Base-by-base conservation (phyloP, 2,888 invertebrate species). In the Lordiphosa andalusiaca region DNA sequence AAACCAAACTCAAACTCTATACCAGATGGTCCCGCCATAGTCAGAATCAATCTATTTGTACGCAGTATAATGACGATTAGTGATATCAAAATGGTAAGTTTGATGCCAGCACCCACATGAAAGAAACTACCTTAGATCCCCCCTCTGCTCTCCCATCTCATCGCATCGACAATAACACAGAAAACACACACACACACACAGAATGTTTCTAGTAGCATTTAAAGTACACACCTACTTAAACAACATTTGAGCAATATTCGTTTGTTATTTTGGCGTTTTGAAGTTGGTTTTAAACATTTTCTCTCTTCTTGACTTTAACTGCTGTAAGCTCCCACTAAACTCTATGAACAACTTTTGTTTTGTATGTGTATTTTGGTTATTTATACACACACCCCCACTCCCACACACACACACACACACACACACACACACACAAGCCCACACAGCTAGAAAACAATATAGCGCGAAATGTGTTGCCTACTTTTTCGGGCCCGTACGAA, bases 11-110 rank as follows among this genome's bases (percentile, higher is more conserved):
- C 44, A 89, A 89, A 91, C 77, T 77, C 71, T 77, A 77, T 71
- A 73, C 78, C 93, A 96, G 97, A 96, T 94, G 97, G 97, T 90
- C 97, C 98, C 90, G 97, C 98, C 90, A 93, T 96, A 92, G 98
- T 98, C 91, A 95, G 94, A 92, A 96, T 98, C 91, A 98, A 98
- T 95, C 95, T 97, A 92, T 97, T 97, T 94, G 96, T 98, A 91
- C 93, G 98, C 93, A 97, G 95, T 94, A 96, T 98, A 90, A 96
- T 96, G 90, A 97, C 97, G 90, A 98, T 98, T 92, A 98, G 97
- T 94, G 98, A 98, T 93, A 97, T 96, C 91, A 97, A 97, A 93
- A 98, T 98, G 98, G 98, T 98, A 95, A 97, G 97, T 96, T 90
- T 60, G 62, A 61, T 61, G 40, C 38, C 53, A 50, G n/a, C 25